phyloP scores from a whole-genome alignment of 2,113 vertebrate genomes.

The Passerina amoena region DNA sequence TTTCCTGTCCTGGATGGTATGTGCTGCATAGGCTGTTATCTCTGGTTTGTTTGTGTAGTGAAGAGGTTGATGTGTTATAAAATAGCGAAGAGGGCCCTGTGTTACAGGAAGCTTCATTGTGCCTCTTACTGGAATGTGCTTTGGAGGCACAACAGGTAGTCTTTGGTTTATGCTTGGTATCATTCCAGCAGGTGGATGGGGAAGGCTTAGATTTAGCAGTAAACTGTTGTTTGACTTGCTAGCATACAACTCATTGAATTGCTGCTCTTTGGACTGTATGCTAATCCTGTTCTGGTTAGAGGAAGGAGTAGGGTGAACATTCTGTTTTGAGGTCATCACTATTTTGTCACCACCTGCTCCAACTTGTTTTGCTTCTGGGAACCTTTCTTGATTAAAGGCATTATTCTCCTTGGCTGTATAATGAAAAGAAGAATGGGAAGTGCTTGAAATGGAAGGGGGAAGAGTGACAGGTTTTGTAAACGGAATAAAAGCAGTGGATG shows the following conservation, averaged over 20 bases:
- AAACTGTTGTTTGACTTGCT: constrained; percentile 18
- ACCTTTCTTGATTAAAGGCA: not conserved
- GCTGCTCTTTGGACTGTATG: not conserved
- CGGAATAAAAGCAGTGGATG: not conserved
- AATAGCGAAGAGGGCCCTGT: not conserved
- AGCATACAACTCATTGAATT: not conserved
- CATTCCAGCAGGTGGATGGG: not conserved
- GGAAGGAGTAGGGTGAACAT: not conserved
- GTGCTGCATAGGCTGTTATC: constrained; percentile 40
- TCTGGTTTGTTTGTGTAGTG: constrained; percentile 63
- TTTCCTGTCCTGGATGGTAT: constrained; percentile 13
- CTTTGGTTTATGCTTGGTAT: constrained; percentile 16
- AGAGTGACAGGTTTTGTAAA: not conserved
- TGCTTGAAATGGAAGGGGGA: not conserved
- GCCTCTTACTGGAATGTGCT: not conserved
- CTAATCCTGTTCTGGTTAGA: not conserved
- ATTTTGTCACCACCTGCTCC: not conserved
- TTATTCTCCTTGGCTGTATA: not conserved
- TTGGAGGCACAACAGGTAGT: not conserved
- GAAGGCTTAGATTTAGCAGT: not conserved
- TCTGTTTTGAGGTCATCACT: not conserved
- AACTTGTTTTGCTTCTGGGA: not conserved
- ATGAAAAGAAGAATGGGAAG: not conserved
- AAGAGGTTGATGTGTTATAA: constrained; percentile 30
- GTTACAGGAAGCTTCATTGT: constrained; percentile 39